These are phyloP conservation scores for Ammodytes marinus DNA, from an alignment of 2,113 vertebrate genomes.

Conservation along the genomic window DNA sequence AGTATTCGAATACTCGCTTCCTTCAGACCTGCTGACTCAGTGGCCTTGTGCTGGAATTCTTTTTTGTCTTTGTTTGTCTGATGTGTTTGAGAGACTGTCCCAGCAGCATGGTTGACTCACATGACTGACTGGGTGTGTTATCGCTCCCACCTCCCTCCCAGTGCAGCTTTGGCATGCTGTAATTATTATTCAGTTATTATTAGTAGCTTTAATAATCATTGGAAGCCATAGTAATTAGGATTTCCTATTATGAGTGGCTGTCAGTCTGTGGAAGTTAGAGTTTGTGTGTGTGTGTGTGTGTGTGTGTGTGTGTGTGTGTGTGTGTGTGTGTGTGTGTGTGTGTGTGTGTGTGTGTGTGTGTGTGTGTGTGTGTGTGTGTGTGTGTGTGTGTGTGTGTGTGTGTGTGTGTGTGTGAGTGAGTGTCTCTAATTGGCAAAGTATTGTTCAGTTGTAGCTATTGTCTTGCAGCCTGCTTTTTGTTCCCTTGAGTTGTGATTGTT, in stretches of 20 bases:
- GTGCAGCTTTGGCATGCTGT: constrained; percentile 75
- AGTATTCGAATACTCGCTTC: neutral
- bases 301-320: constrained; percentile 3
- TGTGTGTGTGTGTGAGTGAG: constrained; percentile 41
- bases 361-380: too few relatives aligned
- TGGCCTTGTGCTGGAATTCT: constrained; percentile 3
- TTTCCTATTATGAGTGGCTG: constrained; percentile 74
- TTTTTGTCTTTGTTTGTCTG: neutral
- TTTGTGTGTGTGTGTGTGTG: constrained; percentile 6
- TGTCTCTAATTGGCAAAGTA: constrained; percentile 55
- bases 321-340: neutral
- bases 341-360: too few relatives aligned
- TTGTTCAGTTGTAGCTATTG: constrained; percentile 70
- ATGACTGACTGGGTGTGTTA: constrained; percentile 71
- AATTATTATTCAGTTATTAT: constrained; percentile 84
- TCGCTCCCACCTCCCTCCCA: constrained; percentile 62
- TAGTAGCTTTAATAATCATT: constrained; percentile 82
- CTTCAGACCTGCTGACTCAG: neutral
- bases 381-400: constrained; percentile 22
- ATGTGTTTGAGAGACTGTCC: constrained; percentile 25
- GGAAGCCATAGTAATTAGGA: constrained; percentile 80
- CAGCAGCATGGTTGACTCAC: constrained; percentile 19
- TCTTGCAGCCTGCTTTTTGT: constrained; percentile 65
- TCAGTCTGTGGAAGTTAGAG: constrained; percentile 36
- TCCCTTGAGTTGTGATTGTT: constrained; percentile 68